A percentile compares a stretch with the other conserved stretches of the same genome.
phyloP scores from a whole-genome alignment of 2,113 vertebrate species.

The western clawed frog (Xenopus tropicalis) region DNA sequence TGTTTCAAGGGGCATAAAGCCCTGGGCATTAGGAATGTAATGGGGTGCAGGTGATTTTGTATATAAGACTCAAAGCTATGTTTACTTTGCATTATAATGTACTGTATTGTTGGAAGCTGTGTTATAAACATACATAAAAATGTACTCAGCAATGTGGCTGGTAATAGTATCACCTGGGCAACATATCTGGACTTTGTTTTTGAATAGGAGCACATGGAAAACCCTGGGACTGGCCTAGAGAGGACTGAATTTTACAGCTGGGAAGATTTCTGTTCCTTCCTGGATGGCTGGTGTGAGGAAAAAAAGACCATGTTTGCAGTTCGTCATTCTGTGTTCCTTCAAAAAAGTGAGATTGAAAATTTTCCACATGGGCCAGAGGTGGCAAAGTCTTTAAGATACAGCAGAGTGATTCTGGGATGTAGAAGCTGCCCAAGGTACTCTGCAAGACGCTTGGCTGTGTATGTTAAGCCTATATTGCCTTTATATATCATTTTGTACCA shows the following conservation, averaged over 20 bases:
- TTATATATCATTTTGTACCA: too few relatives aligned
- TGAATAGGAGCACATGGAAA: neutral
- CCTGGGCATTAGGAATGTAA: too few relatives aligned
- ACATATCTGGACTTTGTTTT: neutral
- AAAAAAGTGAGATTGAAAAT: neutral
- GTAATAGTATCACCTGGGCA: too few relatives aligned
- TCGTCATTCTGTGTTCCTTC: neutral
- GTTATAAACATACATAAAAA: too few relatives aligned
- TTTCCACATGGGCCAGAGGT: neutral
- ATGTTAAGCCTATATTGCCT: neutral
- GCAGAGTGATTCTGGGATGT: neutral
- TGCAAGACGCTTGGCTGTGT: neutral
- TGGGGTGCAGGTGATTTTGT: too few relatives aligned
- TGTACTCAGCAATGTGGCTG: too few relatives aligned
- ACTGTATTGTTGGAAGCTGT: too few relatives aligned
- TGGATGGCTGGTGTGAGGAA: conserved; percentile 1
- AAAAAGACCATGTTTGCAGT: neutral
- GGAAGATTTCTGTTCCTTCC: neutral
- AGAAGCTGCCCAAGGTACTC: neutral
- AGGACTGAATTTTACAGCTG: neutral
- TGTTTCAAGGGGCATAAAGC: too few relatives aligned
- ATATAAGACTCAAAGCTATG: too few relatives aligned
- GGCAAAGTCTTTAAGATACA: neutral
- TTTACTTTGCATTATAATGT: too few relatives aligned
- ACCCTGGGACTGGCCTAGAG: neutral